Base-by-base conservation (phyloP, 2,888 invertebrate genomes). In the Phalera bucephala region DNA sequence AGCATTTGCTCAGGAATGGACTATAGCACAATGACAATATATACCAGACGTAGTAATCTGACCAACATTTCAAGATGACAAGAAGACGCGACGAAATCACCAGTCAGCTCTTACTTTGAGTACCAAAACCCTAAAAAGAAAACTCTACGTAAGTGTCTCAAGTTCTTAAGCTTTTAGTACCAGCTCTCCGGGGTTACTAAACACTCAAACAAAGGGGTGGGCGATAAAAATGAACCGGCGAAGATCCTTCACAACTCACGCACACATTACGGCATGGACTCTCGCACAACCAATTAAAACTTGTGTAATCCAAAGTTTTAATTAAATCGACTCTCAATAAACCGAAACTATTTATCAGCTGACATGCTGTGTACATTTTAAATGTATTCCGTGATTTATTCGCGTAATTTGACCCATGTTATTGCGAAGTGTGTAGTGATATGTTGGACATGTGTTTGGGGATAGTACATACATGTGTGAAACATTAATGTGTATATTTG, bases 301-400 rank as follows among this genome's bases (percentile, higher is more conserved):
- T 71, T 67, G 44, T 44, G 58, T 67, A 64, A 71, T 71, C 47
- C 56, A 47, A 71, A 71, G 58, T 71, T 71, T 70, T 68, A 71
- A 71, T 71, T 63, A 68, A 65, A 63, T 59, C 45, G 54, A 64
- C 64, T 67, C 64, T 50, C 66, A 64, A 65, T 61, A 62, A 67
- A 64, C 53, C 48, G 39, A 40, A 64, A 67, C 70, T 66, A 70
- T 70, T 63, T 55, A 59, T 55, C 44, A 46, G 51, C 40, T 40
- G 39, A 33, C 40, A 41, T 52, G 34, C 19, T 52, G 39, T 48
- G 39, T 52, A 52, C 37, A 28, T 52, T 52, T 40, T 40, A 34
- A 44, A 52, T 36, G 43, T 41, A 39, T 39, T 26, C 19, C n/a
- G 42, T 39, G 42, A 37, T 54, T 40, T 36, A 31, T 52, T 46